Conservation (phyloP, 35 echinoderm and acorn worm genomes). For the Holothuria glaberrima region DNA sequence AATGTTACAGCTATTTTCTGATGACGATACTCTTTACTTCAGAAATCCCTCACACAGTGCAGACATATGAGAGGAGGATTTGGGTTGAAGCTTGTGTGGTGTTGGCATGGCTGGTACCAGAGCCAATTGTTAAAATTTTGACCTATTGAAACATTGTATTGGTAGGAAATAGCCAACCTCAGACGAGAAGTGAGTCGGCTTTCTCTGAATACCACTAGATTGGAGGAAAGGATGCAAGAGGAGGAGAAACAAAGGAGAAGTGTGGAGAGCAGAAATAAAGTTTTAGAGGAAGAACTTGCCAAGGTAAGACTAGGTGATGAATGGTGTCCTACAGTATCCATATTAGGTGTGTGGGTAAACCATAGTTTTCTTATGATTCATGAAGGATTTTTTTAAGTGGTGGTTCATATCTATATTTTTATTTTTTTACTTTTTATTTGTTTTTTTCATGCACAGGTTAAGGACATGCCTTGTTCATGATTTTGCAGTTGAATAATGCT, state of each 20-base stretch:
- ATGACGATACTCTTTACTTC: no score
- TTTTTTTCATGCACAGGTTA: no score
- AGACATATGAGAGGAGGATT: no score
- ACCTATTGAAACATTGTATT: background rate
- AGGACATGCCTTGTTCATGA: no score
- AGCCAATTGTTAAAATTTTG: background rate
- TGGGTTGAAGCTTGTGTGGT: no score
- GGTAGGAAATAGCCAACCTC: conserved; percentile 78
- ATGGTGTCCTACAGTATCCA: no score
- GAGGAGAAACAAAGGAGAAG: conserved; percentile 73
- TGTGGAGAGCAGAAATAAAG: conserved; percentile 87
- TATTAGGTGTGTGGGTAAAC: no score
- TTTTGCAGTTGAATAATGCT: no score
- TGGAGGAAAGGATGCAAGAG: conserved; percentile 77
- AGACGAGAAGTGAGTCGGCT: conserved; percentile 73
- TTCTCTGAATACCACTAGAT: conserved; percentile 42
- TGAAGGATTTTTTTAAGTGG: background rate
- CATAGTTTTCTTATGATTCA: background rate
- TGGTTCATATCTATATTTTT: background rate
- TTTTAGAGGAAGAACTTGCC: conserved; percentile 95
- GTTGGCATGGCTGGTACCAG: no score
- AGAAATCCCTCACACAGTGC: no score
- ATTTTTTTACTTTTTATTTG: no score
- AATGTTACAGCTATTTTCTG: no score
- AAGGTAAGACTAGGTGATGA: conserved; percentile 62